Percentiles rank a stretch among this genome's conserved stretches.
Evolutionary conservation across 2,797 vertebrate species (phyloP).

Genomic region (Champsocephalus gunnari): DNA sequence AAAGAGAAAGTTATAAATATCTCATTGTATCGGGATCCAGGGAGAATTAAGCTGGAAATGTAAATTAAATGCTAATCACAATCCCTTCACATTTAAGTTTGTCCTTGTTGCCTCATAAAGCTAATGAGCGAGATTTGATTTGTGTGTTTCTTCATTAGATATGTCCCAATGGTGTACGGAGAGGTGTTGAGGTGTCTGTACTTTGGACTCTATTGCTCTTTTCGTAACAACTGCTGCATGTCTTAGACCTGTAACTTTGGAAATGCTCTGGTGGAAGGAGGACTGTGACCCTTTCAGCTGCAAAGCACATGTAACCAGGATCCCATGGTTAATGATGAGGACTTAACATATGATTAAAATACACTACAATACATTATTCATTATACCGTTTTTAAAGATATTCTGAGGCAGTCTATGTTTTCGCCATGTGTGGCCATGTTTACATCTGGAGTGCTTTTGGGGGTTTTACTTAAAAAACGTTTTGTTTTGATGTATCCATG

Average conservation of each 20-base stretch:
- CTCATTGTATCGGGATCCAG: conserved; percentile 56
- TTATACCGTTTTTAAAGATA: too few relatives aligned
- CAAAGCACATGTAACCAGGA: too few relatives aligned
- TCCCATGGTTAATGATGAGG: too few relatives aligned
- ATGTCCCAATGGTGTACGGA: conserved; percentile 33
- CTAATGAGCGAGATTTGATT: conserved; percentile 54
- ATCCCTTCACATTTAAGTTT: conserved; percentile 51
- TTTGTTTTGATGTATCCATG: too few relatives aligned
- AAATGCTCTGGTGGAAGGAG: too few relatives aligned
- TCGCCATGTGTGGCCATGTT: too few relatives aligned
- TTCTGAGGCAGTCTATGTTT: too few relatives aligned
- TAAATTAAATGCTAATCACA: conserved; percentile 68
- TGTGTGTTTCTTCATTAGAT: conserved; percentile 34
- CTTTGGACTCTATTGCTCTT: conserved; percentile 8
- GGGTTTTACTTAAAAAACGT: too few relatives aligned
- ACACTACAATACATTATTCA: too few relatives aligned
- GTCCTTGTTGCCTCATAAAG: conserved; percentile 63
- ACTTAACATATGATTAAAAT: too few relatives aligned
- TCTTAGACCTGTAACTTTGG: not conserved
- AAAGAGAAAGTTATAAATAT: conserved; percentile 62
- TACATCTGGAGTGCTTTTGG: too few relatives aligned
- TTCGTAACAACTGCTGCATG: conserved; percentile 6
- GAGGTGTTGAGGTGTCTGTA: conserved; percentile 19
- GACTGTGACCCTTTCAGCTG: not conserved
- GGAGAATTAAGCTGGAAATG: conserved; percentile 59